Evolutionary conservation across 2,797 vertebrate species (phyloP), one percentile per base, ranked within the genome.

Genomic region (Lepus oiostolus): DNA sequence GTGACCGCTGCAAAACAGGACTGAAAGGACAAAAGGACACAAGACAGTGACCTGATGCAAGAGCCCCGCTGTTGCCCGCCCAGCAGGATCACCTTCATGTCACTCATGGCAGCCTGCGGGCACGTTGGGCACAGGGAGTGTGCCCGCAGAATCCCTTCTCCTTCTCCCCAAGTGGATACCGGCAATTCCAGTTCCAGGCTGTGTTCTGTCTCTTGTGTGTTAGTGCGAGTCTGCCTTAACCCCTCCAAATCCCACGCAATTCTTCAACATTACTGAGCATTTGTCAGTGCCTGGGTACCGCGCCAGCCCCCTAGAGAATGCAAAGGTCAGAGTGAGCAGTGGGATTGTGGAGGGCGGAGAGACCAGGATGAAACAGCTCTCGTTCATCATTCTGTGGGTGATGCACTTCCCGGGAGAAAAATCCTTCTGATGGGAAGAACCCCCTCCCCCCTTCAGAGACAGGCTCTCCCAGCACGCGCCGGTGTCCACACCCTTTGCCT

Each of bases 21-120:
- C 81, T 22, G 26, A 88, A 89, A 77, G 58, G 17, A 3, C 17
- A 42, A 19, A 47, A 96, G 21, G n/a, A 5, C 4, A 12, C 16
- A 42, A 93, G 77, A 63, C 95, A 96, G 67, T 11, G 13, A 42
- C 54, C 79, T 94, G 96, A 71, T 50, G 2, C 13, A 0, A 26
- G 94, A 95, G 26, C 21, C 22, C 14, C 60, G 16, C 30, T 13
- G 24, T 91, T 95, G 94, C 52, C 26, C 38, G 71, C 21, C 93
- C 42, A 47, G 42, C 42, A 47, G 42, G 42, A 47, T 8, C 42
- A 47, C 42, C 42, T 47, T 47, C 42, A 47, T 47, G 42, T 8
- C 42, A 47, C 1, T 47, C 42, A 9, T 47, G 42, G 42, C 35
- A 35, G 35, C 42, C 42, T 47, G 42, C 8, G 42, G 42, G 42